Evolutionary conservation across 2,888 invertebrate species (phyloP).

Genomic region (Amorpha juglandis): DNA sequence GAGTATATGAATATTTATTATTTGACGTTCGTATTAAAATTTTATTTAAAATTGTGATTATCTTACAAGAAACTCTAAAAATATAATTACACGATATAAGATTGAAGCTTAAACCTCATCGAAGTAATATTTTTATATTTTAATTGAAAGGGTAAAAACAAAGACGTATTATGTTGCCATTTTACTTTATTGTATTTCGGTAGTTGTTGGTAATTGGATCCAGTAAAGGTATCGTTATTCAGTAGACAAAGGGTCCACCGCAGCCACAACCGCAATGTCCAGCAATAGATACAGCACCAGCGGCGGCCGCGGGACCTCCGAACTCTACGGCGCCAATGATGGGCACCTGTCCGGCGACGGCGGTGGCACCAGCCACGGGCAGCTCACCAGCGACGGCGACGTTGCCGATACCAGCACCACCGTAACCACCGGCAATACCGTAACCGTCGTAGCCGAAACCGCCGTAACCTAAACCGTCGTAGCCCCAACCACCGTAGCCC

Average conservation of each 20-base stretch:
- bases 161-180: no score
- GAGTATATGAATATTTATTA: no score
- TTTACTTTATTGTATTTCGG: no score
- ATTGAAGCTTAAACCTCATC: no score
- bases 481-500: slow-evolving; percentile 25
- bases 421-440: slow-evolving; percentile 19
- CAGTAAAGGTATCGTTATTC: neutral
- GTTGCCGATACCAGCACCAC: neutral
- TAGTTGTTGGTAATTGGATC: no score
- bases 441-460: no score
- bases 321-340: slow-evolving; percentile 33
- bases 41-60: no score
- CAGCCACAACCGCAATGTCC: slow-evolving; percentile 29
- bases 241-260: slow-evolving; percentile 27
- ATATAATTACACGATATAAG: neutral
- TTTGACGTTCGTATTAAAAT: no score
- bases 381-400: slow-evolving; percentile 24
- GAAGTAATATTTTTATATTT: no score
- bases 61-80: no score
- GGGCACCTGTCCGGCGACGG: slow-evolving; percentile 29
- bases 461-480: slow-evolving; percentile 24
- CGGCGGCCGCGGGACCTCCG: neutral
- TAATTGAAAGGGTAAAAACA: no score
- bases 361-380: slow-evolving; percentile 26
- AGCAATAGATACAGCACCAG: slow-evolving; percentile 20